Evolutionary conservation across 2,888 invertebrate genomes (phyloP), one percentile per base, ranked within the genome.

Genomic region (Agrotis puta): DNA sequence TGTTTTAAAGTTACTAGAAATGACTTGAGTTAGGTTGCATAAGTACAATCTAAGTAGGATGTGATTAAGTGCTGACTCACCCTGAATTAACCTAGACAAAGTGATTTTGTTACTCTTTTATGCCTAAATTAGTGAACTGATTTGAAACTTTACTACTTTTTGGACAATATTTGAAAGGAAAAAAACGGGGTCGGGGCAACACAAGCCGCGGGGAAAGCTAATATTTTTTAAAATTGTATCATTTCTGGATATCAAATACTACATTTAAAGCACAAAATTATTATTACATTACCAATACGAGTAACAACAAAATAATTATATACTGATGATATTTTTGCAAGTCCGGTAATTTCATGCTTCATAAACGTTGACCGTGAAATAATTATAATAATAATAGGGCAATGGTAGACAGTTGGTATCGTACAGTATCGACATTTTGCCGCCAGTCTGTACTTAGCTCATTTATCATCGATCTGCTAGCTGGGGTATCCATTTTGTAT

Each of bases 261-360:
- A 11, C 65, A 33, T 66, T 74, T 53, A 63, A 73, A 63, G 6
- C 20, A 18, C 53, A 20, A 45, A 18, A 48, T 16, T 77, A 54
- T 33, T 61, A 70, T 77, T 45, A 47, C 18, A 64, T 64, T 71
- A 71, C 61, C 61, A 47, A 58, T 72, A 66, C 48, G 13, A 50
- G 63, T 39, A 59, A 62, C 61, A 69, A 75, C 61, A 57, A 64
- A 69, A 75, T 80, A 77, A 80, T 69, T 61, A 56, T 27, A 69
- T 18, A 24, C 33, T 45, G 20, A 70, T 71, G 43, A 64, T 74
- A 74, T 70, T 80, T 82, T 70, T 77, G 20, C 48, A 56, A 72
- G 39, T 45, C 59, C 45, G 47, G 64, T 71, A 74, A 85, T 85
- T 84, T 85, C 54, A 84, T 67, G 84, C 74, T 81, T 76, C 72